Base-by-base conservation (phyloP, 2,888 invertebrate species). In the Limnephilus lunatus region DNA sequence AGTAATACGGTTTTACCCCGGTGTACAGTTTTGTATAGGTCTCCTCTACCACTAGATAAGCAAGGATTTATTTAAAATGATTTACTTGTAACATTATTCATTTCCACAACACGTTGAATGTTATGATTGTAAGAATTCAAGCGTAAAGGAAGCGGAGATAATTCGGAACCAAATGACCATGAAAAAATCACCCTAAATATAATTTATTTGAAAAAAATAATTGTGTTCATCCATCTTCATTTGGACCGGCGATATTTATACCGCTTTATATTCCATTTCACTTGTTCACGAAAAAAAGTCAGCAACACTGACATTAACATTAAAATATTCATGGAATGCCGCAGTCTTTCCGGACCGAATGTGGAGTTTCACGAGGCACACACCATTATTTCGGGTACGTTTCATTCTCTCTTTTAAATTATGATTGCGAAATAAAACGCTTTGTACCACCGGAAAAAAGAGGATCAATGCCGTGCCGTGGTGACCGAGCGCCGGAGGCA, bases 211-310 rank as follows among this genome's bases (percentile, higher is more conserved):
- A 68, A 68, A 68, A 53, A 68, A 68, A 19, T 19, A 68, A 68
- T 19, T 68, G 53, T 68, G 53, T 19, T 68, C 53, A 68, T 68
- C 53, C 25, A 25, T 68, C 53, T 68, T 25, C 53, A 68, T 68
- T 68, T 68, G 53, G 53, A 5, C 53, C 25, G 53, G 53, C 7
- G 31, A 85, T 68, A 87, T 87, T 94, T 95, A 94, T 93, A 94
- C 32, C 87, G 87, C 53, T 87, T 87, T 87, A 53, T 53, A 87
- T 87, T 94, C 94, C 90, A 90, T 93, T 81, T 87, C 68, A 68
- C 30, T 30, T 31, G 87, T 68, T 48, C 48, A 32, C 30, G 68
- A 87, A 87, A 87, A 85, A 87, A 87, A 87, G 19, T 83, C 83
- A 44, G 68, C 48, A 31, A 87, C 87, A 31, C 30, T 48, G 53